Conservation (phyloP, 2,113 vertebrate species). For the Chlorocebus sabaeus region DNA sequence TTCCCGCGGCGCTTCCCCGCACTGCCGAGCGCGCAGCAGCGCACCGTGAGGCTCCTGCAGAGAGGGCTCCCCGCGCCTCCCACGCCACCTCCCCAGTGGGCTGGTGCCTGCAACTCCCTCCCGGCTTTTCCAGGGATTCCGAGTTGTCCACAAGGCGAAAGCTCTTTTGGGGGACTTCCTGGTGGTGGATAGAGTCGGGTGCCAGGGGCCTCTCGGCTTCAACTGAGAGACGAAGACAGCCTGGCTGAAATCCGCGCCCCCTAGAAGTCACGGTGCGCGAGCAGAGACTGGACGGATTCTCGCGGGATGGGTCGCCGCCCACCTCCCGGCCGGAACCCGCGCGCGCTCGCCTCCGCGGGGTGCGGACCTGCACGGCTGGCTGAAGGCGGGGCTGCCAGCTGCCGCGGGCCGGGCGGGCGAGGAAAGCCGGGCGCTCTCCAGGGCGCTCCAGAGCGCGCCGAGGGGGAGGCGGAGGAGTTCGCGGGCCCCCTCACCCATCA, state of each 20-base stretch:
- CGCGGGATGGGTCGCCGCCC: background rate
- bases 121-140: background rate
- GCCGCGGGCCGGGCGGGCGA: no score
- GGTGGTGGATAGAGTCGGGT: background rate
- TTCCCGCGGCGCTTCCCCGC: background rate
- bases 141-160: background rate
- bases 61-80: background rate
- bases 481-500: fast-evolving
- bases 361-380: background rate
- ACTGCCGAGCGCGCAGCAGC: background rate
- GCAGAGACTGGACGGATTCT: background rate
- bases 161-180: background rate
- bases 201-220: background rate
- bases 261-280: background rate
- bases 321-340: background rate
- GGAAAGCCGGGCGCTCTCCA: background rate
- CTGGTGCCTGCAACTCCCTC: background rate
- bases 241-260: background rate
- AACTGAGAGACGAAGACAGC: background rate
- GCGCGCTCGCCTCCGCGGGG: background rate
- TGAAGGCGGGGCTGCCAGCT: background rate
- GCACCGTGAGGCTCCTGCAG: fast-evolving
- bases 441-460: background rate
- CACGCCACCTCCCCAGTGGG: fast-evolving
- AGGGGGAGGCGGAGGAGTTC: no score